Evolutionary conservation across 2,113 vertebrate species (phyloP).

Genomic region (Syngnathus typhle): DNA sequence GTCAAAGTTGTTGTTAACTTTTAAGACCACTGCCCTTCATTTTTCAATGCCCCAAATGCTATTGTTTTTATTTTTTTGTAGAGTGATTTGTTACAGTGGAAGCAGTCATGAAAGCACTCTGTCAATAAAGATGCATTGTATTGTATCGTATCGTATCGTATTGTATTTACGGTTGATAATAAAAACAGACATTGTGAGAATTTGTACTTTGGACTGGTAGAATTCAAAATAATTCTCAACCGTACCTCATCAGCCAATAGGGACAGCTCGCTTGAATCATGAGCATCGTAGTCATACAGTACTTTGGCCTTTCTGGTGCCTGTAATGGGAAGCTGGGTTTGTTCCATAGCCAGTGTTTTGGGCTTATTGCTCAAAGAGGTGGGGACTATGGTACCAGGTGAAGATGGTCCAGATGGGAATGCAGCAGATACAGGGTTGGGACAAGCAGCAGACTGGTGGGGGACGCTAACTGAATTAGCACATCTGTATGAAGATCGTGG

Average conservation of each 20-base stretch:
- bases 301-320: slow-evolving; percentile 90
- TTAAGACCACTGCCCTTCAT: too few relatives aligned
- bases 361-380: slow-evolving; percentile 52
- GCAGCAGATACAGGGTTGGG: slow-evolving; percentile 76
- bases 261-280: slow-evolving; percentile 85
- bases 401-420: slow-evolving; percentile 72
- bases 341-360: slow-evolving; percentile 73
- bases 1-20: too few relatives aligned
- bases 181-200: too few relatives aligned
- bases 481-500: slow-evolving; percentile 65
- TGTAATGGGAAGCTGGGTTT: slow-evolving; percentile 76
- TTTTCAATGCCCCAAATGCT: too few relatives aligned
- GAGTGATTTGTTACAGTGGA: too few relatives aligned
- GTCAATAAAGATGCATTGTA: too few relatives aligned
- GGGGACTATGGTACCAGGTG: slow-evolving; percentile 8
- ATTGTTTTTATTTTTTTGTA: too few relatives aligned
- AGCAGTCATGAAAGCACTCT: too few relatives aligned
- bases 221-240: too few relatives aligned
- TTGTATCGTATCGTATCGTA: too few relatives aligned
- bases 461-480: slow-evolving; percentile 72
- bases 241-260: slow-evolving; percentile 92
- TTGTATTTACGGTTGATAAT: too few relatives aligned
- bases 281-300: slow-evolving; percentile 92
- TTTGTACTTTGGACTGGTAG: too few relatives aligned
- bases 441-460: slow-evolving; percentile 47